Percentiles rank a stretch among this genome's conserved stretches.
These are phyloP conservation scores for Charanyca ferruginea DNA, from an alignment of 2,888 invertebrate species.

Conservation along the genomic window DNA sequence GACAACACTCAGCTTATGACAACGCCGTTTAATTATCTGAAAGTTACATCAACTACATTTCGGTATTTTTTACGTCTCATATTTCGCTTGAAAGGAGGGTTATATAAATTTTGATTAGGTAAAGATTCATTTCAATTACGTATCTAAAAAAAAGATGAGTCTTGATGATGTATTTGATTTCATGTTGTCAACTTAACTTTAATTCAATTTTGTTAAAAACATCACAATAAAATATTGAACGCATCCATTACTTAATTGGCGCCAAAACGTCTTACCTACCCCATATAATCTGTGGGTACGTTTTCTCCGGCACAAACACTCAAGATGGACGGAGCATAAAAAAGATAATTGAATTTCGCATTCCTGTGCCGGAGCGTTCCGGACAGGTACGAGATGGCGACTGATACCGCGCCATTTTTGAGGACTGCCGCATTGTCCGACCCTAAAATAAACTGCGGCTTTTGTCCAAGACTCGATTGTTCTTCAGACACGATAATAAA, in stretches of 20 bases:
- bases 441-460: conserved; percentile 23
- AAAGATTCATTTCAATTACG: conserved; percentile 6
- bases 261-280: conserved; percentile 50
- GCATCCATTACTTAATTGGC: conserved; percentile 50
- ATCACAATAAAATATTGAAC: conserved; percentile 2
- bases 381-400: conserved; percentile 58
- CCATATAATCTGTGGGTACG: conserved; percentile 41
- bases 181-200: conserved; percentile 4
- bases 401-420: conserved; percentile 37
- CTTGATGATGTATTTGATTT: conserved; percentile 21
- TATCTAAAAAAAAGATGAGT: conserved; percentile 13
- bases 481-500: conserved; percentile 18
- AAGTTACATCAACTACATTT: conserved; percentile 19
- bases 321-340: conserved; percentile 59
- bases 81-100: conserved; percentile 23
- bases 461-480: conserved; percentile 30
- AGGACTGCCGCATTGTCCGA: conserved; percentile 51
- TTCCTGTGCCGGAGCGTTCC: conserved; percentile 60
- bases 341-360: conserved; percentile 71
- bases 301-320: conserved; percentile 59
- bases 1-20: conserved; percentile 2
- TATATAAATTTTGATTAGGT: conserved; percentile 21
- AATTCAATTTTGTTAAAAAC: conserved; percentile 2
- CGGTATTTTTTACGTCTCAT: conserved; percentile 26
- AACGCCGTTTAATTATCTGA: conserved; percentile 27